Base-by-base conservation (phyloP, 2,797 vertebrate species). In the Gymnothorax reevesii region DNA sequence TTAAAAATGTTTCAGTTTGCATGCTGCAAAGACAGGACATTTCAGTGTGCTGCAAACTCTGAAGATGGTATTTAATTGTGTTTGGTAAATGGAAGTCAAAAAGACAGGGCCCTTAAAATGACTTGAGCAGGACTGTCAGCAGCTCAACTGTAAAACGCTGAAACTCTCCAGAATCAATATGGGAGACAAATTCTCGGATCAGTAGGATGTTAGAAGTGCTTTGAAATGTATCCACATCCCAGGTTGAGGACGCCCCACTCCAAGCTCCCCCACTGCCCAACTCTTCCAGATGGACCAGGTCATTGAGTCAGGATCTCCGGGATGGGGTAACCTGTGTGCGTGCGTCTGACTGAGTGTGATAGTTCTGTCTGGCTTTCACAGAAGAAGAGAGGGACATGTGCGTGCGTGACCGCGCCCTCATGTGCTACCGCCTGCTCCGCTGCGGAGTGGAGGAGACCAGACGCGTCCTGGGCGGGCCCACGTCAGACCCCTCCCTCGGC, bases 321-420 rank as follows among this genome's bases (percentile, higher is more conserved):
- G 12, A 33, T 27, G 3, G 27, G 27, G 66, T 69, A 7, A 8
- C 66, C 5, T 55, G 12, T 80, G 57, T 60, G 55, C 27, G 2
- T 27, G 15, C 9, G 86, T 15, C 15, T 64, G 64, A 13, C 9
- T 52, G 20, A 27, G 52, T 82, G 27, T 59, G 15, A 55, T 33
- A 10, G 12, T 80, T 85, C 22, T 60, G 10, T 59, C 77, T 25
- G 90, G 6, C 86, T 75, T 89, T 87, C 42, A 49, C 92, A 97
- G 98, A 99, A 93, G 98, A 99, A 92, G 97, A 99, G 92, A 95
- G 92, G 7, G 95, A 99, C 86, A 97, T 99, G 97, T 97, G 96
- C 0, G 96, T 99, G 3, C 96, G 95, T 0, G 97, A 99, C 93
- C 97, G 97, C 22, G 97, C 97, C 0, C 92, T 98, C n/a, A 96